These are phyloP conservation scores for Onychomys torridus DNA, from an alignment of 2,797 vertebrate genomes.

Conservation along the genomic window DNA sequence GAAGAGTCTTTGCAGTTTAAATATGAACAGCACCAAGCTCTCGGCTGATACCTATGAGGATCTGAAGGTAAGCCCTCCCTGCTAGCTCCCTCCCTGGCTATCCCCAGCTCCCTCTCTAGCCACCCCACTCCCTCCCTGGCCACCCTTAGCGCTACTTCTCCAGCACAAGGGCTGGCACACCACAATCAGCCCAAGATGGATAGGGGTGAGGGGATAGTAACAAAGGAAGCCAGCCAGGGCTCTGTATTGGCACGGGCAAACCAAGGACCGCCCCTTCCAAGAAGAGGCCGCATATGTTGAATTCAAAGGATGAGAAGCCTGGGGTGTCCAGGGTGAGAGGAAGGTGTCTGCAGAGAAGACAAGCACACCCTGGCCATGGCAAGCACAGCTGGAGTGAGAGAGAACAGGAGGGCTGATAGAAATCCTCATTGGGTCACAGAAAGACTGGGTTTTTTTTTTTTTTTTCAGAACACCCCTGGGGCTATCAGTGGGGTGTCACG, in stretches of 20 bases:
- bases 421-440: background rate
- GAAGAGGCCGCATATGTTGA: background rate
- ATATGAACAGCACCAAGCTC: conserved; percentile 99
- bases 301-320: background rate
- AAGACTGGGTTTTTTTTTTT: background rate
- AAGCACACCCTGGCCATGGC: accelerated
- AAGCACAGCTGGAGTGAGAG: accelerated
- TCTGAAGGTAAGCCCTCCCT: conserved; percentile 93
- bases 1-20: conserved; percentile 99
- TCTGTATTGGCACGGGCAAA: background rate
- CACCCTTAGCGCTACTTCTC: background rate
- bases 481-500: background rate
- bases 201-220: too few species aligned
- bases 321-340: background rate
- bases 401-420: accelerated
- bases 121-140: background rate
- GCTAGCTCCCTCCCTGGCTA: too few species aligned
- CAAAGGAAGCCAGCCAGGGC: background rate
- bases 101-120: background rate
- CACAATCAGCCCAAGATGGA: too few species aligned
- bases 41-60: conserved; percentile 98
- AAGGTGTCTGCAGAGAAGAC: background rate
- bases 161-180: background rate
- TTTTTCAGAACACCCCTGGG: background rate
- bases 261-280: background rate